phyloP scores from a whole-genome alignment of 2,797 vertebrate genomes.

The Eleutherodactylus coqui region DNA sequence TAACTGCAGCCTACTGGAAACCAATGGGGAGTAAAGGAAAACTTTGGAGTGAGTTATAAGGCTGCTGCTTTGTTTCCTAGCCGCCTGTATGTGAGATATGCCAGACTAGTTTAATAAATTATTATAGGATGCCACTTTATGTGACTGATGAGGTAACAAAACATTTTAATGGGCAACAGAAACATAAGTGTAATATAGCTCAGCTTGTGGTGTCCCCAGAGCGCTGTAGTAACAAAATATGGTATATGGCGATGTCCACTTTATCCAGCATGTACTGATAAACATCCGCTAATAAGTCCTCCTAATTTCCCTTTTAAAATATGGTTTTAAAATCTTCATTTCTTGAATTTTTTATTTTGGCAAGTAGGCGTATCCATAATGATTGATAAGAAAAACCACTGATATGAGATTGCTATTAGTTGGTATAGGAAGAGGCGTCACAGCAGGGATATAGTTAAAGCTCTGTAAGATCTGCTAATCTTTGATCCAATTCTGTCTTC shows the following conservation, averaged over 20 bases:
- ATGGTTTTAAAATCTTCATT: neutral
- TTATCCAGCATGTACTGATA: neutral
- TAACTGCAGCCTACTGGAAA: neutral
- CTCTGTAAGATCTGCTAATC: no score
- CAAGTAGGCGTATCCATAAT: neutral
- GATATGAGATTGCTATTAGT: no score
- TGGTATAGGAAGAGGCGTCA: no score
- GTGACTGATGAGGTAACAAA: neutral
- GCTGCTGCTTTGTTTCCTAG: neutral
- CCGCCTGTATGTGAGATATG: neutral
- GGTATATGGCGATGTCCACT: neutral
- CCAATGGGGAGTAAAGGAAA: neutral
- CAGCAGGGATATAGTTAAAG: no score
- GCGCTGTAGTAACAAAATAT: neutral
- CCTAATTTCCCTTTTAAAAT: neutral
- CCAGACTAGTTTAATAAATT: neutral
- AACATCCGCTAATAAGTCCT: neutral
- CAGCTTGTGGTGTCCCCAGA: neutral
- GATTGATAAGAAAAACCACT: no score
- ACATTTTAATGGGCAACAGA: slow-evolving; percentile 6
- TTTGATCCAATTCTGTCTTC: no score
- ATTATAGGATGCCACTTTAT: neutral
- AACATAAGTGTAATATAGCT: no score
- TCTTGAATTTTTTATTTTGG: neutral
- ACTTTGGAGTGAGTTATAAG: neutral